Base-by-base conservation (phyloP, 2,888 invertebrate species). In the Mimumesa dahlbomi region DNA sequence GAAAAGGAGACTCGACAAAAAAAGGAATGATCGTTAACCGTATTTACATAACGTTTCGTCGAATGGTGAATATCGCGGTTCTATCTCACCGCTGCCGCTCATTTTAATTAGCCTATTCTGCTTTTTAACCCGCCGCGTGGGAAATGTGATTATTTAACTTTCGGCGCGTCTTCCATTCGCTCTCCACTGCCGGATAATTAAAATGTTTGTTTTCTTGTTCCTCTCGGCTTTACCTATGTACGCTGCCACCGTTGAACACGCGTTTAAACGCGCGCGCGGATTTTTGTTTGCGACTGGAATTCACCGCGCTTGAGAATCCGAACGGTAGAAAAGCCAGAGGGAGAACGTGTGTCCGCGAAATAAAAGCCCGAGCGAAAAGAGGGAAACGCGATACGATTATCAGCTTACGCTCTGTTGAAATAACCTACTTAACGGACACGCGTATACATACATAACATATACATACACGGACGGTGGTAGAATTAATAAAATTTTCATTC, bases 61-160 rank as follows among this genome's bases (percentile, higher is more conserved):
- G 62, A 36, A 62, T 52, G 25, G 49, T 19, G 53, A 53, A 54
- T 36, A 67, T 56, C 34, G 42, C 22, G 42, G 16, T 3, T 21
- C 22, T 5, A 25, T 6, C 11, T 16, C 29, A 22, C 34, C 18
- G 45, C 3, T 38, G 54, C 49, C 29, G 58, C 58, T 54, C 49
- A 31, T 34, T 64, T 71, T 69, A 71, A 71, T 64, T 70, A 72
- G 53, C 48, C 52, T 31, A 64, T 58, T 49, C 29, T 29, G 34
- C 38, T 29, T 25, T 42, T 46, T 25, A 42, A n/a, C n/a, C 6
- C 16, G 5, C 11, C 14, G 3, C 25, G 16, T 16, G 34, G 54
- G 16, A 19, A 67, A 54, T 18, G 64, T 22, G 70, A 72, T 72
- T 70, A 72, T 72, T 72, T 72, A 29, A 64, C 53, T 64, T 70